These are phyloP conservation scores for Phortica okadai DNA, from an alignment of 2,888 invertebrate species.

Conservation along the genomic window DNA sequence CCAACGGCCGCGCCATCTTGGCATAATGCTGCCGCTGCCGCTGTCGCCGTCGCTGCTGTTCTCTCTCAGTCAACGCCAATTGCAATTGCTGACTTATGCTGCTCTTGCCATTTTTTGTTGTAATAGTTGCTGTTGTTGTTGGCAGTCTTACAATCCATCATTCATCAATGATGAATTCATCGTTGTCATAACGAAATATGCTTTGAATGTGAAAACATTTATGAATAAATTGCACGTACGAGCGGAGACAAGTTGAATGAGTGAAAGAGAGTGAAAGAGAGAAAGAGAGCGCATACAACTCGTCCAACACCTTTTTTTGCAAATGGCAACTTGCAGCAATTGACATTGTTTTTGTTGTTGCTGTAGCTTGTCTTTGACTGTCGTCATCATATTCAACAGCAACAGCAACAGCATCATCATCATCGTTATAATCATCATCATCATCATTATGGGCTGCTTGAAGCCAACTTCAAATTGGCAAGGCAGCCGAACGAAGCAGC, in stretches of 20 bases:
- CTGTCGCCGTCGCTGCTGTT: slow-evolving; percentile 3
- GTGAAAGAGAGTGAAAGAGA: neutral
- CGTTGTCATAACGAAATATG: slow-evolving; percentile 64
- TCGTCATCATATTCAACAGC: neutral
- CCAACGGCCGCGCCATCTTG: slow-evolving; percentile 30
- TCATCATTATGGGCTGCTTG: slow-evolving; percentile 23
- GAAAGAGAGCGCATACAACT: neutral
- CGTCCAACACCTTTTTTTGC: slow-evolving; percentile 47
- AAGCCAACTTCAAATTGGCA: slow-evolving; percentile 36
- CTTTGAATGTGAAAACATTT: slow-evolving; percentile 69
- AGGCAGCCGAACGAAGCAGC: slow-evolving; percentile 38
- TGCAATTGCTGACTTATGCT: slow-evolving; percentile 31
- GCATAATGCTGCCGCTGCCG: slow-evolving; percentile 38
- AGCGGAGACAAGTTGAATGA: slow-evolving; percentile 34
- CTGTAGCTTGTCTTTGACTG: neutral
- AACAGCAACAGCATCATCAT: slow-evolving; percentile 7
- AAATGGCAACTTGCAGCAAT: slow-evolving; percentile 32
- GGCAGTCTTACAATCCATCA: slow-evolving; percentile 67
- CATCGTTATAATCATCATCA: neutral
- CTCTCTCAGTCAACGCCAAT: slow-evolving; percentile 37
- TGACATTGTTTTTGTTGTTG: slow-evolving; percentile 28
- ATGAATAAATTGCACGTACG: slow-evolving; percentile 73
- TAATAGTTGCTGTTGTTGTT: slow-evolving; percentile 63
- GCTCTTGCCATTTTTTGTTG: slow-evolving; percentile 28
- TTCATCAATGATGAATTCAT: slow-evolving; percentile 74